Evolutionary conservation across 2,888 invertebrate genomes (phyloP).

Genomic region (Dryadula phaetusa): DNA sequence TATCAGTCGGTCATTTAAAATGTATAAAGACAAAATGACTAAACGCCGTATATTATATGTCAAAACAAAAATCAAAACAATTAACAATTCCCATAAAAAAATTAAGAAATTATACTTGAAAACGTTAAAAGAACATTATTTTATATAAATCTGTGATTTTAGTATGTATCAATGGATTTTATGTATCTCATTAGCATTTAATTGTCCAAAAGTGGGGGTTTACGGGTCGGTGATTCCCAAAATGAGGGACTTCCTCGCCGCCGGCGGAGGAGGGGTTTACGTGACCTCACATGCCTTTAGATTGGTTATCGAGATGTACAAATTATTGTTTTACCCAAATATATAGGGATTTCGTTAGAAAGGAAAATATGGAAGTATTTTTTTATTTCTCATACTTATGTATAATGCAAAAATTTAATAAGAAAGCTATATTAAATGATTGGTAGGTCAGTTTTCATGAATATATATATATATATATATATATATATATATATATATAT

Average conservation of each 20-base stretch:
- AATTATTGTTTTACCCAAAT: slow-evolving; percentile 22
- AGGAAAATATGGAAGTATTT: too few species aligned
- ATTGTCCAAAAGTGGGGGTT: slow-evolving; percentile 75
- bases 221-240: slow-evolving; percentile 80
- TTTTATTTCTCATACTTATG: too few species aligned
- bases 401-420: too few species aligned
- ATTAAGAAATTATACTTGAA: neutral
- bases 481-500: too few species aligned
- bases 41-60: neutral
- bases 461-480: too few species aligned
- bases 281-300: slow-evolving; percentile 53
- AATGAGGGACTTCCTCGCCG: slow-evolving; percentile 80
- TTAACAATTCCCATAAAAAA: neutral
- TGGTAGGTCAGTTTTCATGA: too few species aligned
- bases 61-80: neutral
- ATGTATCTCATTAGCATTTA: slow-evolving; percentile 78
- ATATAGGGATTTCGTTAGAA: neutral
- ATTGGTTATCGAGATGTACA: slow-evolving; percentile 59
- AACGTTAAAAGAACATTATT: slow-evolving; percentile 5
- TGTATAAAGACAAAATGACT: too few species aligned
- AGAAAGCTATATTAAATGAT: too few species aligned
- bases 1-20: neutral
- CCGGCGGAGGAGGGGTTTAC: slow-evolving; percentile 65
- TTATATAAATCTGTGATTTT: slow-evolving; percentile 25
- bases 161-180: slow-evolving; percentile 35